Percentiles rank a stretch among this genome's conserved stretches.
These are phyloP conservation scores for Henricia sp. DNA, from an alignment of 53 echinoderm and acorn worm species.

Conservation along the genomic window DNA sequence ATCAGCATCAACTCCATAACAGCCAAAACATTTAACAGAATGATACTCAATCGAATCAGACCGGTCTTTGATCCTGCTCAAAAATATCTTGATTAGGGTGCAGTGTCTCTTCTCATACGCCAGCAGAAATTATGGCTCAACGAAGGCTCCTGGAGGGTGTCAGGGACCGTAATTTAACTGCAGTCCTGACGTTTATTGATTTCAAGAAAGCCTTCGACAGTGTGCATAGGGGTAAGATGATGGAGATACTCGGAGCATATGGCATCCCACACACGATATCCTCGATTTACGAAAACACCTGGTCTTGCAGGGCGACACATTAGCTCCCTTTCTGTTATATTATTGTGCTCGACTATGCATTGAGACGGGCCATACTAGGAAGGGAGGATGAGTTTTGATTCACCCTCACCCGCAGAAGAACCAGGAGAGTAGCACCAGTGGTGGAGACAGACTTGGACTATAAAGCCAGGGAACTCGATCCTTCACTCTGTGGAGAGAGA, in stretches of 20 bases:
- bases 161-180: background rate
- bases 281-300: slow-evolving; percentile 22
- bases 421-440: slow-evolving; percentile 10
- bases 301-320: slow-evolving; percentile 7
- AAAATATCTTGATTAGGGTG: too few species aligned
- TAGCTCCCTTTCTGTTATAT: background rate
- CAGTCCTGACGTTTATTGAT: slow-evolving; percentile 26
- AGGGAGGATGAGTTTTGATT: slow-evolving; percentile 3
- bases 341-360: background rate
- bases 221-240: slow-evolving; percentile 17
- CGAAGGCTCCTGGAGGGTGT: slow-evolving; percentile 39
- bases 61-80: slow-evolving; percentile 36
- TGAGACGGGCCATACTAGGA: background rate
- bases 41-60: slow-evolving; percentile 39
- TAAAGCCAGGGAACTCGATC: too few species aligned
- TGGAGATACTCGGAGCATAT: slow-evolving; percentile 23
- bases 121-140: slow-evolving; percentile 17
- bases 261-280: slow-evolving; percentile 39
- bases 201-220: slow-evolving; percentile 37
- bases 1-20: slow-evolving; percentile 45
- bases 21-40: slow-evolving; percentile 47
- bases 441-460: slow-evolving; percentile 24
- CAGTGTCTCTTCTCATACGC: too few species aligned
- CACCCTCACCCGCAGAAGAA: slow-evolving; percentile 3
- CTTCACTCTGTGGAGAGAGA: too few species aligned